A percentile compares a stretch with the other conserved stretches of the same genome.
Conservation (phyloP, 2,113 vertebrate species). For the Aythya baeri region DNA sequence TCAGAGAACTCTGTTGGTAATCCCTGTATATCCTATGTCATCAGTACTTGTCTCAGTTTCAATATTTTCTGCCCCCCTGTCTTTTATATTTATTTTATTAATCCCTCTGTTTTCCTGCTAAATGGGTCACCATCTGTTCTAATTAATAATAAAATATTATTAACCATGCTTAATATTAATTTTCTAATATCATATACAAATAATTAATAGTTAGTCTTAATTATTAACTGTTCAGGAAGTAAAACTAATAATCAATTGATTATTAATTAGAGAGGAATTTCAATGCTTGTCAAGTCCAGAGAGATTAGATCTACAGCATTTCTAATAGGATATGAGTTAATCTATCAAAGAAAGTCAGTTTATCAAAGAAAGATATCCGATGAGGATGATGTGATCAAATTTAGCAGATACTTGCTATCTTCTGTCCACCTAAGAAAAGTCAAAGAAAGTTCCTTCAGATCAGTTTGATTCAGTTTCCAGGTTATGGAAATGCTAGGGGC, state of each 20-base stretch:
- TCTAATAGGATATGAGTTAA: neutral
- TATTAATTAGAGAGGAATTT: neutral
- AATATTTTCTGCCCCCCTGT: neutral
- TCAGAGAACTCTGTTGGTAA: neutral
- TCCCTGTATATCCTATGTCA: neutral
- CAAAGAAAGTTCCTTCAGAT: neutral
- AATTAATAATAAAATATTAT: neutral
- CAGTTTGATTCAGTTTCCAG: neutral
- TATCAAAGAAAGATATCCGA: neutral
- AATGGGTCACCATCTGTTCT: neutral
- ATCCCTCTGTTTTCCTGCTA: neutral
- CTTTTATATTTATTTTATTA: neutral
- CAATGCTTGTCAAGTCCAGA: neutral
- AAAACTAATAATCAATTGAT: neutral
- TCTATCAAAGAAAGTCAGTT: neutral
- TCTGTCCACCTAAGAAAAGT: neutral
- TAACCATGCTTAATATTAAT: neutral
- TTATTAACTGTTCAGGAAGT: neutral
- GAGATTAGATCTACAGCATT: neutral
- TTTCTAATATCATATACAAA: neutral
- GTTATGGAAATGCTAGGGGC: neutral
- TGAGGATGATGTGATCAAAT: neutral
- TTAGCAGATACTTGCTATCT: neutral
- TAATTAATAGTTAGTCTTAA: neutral
- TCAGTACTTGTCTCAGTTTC: neutral